Evolutionary conservation across 2,797 vertebrate species (phyloP), one percentile per base, ranked within the genome.

Genomic region (Epinephelus malabaricus): DNA sequence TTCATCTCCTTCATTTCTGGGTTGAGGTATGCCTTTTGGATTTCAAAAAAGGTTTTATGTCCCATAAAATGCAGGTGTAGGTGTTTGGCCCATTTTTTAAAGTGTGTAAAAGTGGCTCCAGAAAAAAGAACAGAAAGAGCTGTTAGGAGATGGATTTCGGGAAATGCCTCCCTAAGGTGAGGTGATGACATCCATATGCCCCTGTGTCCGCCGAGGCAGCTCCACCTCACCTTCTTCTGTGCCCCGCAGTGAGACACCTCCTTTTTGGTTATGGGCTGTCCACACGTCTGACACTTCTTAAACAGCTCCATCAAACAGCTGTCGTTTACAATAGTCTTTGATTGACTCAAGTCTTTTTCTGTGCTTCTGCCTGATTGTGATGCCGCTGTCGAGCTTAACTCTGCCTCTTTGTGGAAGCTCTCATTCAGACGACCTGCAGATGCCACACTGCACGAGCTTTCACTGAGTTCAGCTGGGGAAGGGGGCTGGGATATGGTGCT

Each of bases 241-340:
- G 63, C 73, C n/a, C 79, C 73, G 17, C 61, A 71, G 47, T 76
- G 73, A 66, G 73, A 76, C 49, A 67, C 60, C 11, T 49, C 67
- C 43, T 19, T 75, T 27, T 65, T 54, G 38, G 23, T 75, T 43
- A 81, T 67, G 21, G 61, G 30, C 62, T 71, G 73, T 17, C 79
- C 68, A 71, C 79, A 76, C 4, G 45, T 76, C 55, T 72, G 68
- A 67, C 79, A 72, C 62, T 60, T 81, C 63, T 72, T 49, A 5
- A 81, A 76, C 43, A 81, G 68, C 23, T 81, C 79, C 79, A 81
- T 81, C 56, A 81, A 76, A 54, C 79, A 76, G n/a, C 50, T 67
- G 68, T 76, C 72, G 13, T 71, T 76, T 56, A 81, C 79, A 56
- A 76, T 76, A 56, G 73, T 76, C 56, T 56, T 76, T 40, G 67